Evolutionary conservation across 2,888 invertebrate species (phyloP), one percentile per base, ranked within the genome.

Genomic region (Timandra comae): DNA sequence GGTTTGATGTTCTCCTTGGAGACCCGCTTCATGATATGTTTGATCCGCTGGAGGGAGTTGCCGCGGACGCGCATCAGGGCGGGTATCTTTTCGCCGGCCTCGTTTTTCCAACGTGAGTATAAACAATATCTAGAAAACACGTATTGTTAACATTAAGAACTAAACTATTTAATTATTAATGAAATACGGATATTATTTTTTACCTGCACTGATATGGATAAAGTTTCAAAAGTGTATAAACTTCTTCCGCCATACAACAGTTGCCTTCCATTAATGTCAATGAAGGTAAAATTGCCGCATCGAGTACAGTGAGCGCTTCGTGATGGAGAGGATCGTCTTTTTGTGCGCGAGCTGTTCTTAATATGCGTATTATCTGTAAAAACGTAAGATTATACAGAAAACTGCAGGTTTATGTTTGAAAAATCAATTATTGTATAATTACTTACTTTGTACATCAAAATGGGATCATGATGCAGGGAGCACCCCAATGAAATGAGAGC

Each of bases 1-100:
- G 95, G 96, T 73, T 99, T 99, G 3, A 98, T 96, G 61, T 98
- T 99, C 72, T 99, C 99, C 69, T 99, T 99, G 56, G 97, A 97
- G 21, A 97, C 96, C 43, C 94, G 91, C 81, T 99, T 98, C 96
- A 99, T 97, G 21, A 98, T 93, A 48, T 96, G 96, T 68, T 97
- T 97, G 28, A 98, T 95, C 60, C 94, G 91, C 63, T 97, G 97
- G 48, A 96, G 89, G 0, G 95, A 92, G 63, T 95, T 94, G 0
- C 95, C 97, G 24, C 94, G 89, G 20, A 94, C 93, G 10, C 93
- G 88, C 61, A 97, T 89, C 31, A 99, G 77, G 23, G 92, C 89
- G 0, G 98, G 94, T 73, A 98, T 95, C 27, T 92, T 84, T 38
- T 90, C 88, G 6, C 80, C 78, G 0, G 81, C 67, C 51, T 97